These are phyloP conservation scores for Mormyrops boulengeri DNA, from an alignment of 2,797 vertebrate genomes.

Conservation along the genomic window DNA sequence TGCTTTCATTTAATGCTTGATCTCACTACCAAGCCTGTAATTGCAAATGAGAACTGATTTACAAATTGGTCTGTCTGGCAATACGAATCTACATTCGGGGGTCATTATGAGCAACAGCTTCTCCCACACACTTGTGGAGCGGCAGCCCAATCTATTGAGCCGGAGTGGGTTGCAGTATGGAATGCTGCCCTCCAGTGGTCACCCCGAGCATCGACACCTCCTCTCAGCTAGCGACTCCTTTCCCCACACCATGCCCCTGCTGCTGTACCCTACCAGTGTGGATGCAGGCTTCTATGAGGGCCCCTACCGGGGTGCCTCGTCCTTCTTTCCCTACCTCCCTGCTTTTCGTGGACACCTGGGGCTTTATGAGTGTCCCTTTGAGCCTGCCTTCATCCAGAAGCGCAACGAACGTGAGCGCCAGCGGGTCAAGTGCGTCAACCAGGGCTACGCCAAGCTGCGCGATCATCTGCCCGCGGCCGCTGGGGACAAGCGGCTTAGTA, in stretches of 20 bases:
- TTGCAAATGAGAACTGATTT: neutral
- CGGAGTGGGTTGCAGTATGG: slow-evolving; percentile 42
- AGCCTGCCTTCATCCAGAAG: slow-evolving; percentile 76
- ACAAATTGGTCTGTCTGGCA: neutral
- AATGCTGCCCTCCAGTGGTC: slow-evolving; percentile 46
- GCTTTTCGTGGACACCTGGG: slow-evolving; percentile 61
- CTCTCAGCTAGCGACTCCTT: slow-evolving; percentile 36
- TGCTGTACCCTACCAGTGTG: slow-evolving; percentile 53
- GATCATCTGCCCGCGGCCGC: slow-evolving; percentile 65
- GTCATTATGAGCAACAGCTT: slow-evolving; percentile 55
- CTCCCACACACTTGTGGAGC: slow-evolving; percentile 48
- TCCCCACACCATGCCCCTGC: slow-evolving; percentile 48
- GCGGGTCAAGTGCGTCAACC: slow-evolving; percentile 73
- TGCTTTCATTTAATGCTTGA: neutral
- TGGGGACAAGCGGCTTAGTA: slow-evolving; percentile 68
- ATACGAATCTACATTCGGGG: neutral
- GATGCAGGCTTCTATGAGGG: slow-evolving; percentile 53
- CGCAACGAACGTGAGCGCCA: slow-evolving; percentile 76
- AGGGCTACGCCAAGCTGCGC: slow-evolving; percentile 70
- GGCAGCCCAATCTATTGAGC: slow-evolving; percentile 32
- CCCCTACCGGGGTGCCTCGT: slow-evolving; percentile 38
- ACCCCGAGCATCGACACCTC: slow-evolving; percentile 38
- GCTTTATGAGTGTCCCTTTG: slow-evolving; percentile 66
- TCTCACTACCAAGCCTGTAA: neutral
- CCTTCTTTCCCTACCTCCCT: slow-evolving; percentile 58